A percentile compares a stretch with the other conserved stretches of the same genome.
phyloP scores from a whole-genome alignment of 1,140 invertebrate genomes.

The Drosophila ambigua region DNA sequence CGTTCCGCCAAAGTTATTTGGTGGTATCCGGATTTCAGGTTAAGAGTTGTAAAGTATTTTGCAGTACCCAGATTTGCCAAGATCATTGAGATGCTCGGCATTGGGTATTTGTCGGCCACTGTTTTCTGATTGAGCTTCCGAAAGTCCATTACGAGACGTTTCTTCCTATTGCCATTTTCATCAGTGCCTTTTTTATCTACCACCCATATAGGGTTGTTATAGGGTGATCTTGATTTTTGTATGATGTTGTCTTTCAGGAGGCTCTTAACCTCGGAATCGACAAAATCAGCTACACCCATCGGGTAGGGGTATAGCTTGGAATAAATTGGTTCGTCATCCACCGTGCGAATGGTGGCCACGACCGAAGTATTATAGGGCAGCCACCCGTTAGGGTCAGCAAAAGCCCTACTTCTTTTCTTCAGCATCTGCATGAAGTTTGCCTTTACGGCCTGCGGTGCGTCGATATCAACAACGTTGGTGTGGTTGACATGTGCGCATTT shows the following conservation, averaged over 20 bases:
- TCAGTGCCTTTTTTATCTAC: slow-evolving; percentile 55
- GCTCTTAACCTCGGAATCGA: slow-evolving; percentile 3
- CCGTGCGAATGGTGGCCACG: neutral
- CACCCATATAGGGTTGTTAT: slow-evolving; percentile 31
- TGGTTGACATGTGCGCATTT: no score
- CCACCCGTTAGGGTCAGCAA: neutral
- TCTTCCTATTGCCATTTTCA: slow-evolving; percentile 30
- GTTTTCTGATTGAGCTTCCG: slow-evolving; percentile 75
- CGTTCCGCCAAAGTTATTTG: no score
- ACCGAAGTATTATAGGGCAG: neutral
- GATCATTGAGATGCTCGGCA: no score
- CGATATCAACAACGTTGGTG: no score
- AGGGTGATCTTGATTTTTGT: no score
- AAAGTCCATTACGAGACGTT: slow-evolving; percentile 59
- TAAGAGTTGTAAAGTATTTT: no score
- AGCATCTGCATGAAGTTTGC: no score
- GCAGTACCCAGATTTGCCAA: no score
- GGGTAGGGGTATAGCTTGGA: slow-evolving; percentile 11
- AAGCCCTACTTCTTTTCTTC: neutral
- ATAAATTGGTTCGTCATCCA: slow-evolving; percentile 6
- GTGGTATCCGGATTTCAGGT: no score
- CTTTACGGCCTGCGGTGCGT: no score
- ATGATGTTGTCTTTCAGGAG: slow-evolving; percentile 24
- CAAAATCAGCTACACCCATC: slow-evolving; percentile 1
- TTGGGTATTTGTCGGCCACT: slow-evolving; percentile 13